A percentile compares a stretch with the other conserved stretches of the same genome.
phyloP scores from a whole-genome alignment of 2,888 invertebrate species.

The Drosophila heteroneura region DNA sequence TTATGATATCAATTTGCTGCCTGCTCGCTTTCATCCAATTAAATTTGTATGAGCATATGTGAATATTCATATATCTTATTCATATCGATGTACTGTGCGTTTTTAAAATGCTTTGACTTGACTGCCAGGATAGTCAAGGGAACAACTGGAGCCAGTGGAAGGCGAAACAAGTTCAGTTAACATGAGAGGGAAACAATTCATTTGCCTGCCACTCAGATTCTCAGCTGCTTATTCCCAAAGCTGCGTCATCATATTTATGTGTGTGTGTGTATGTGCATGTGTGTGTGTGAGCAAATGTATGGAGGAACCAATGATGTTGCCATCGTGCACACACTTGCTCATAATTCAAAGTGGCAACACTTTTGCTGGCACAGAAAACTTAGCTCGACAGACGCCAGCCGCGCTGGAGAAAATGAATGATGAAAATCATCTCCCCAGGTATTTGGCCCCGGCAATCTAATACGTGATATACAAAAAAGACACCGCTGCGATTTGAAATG shows the following conservation, averaged over 20 bases:
- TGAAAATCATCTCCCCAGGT: conserved; percentile 72
- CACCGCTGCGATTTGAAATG: conserved; percentile 39
- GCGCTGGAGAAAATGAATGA: conserved; percentile 69
- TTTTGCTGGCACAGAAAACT: conserved; percentile 57
- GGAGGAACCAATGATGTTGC: conserved; percentile 18
- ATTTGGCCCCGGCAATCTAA: conserved; percentile 62
- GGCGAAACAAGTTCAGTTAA: conserved; percentile 40
- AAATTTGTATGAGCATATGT: conserved; percentile 34
- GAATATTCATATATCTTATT: conserved; percentile 60
- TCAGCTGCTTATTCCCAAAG: conserved; percentile 67
- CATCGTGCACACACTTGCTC: conserved; percentile 45
- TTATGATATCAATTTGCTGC: conserved; percentile 17
- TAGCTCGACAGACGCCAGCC: conserved; percentile 37
- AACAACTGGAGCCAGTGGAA: conserved; percentile 5
- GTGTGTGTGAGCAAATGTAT: conserved; percentile 1
- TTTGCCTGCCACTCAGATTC: conserved; percentile 63
- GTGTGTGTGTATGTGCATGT: conserved; percentile 10
- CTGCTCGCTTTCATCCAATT: conserved; percentile 43
- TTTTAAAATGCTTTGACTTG: conserved; percentile 59
- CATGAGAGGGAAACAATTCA: conserved; percentile 56
- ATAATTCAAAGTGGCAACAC: conserved; percentile 72
- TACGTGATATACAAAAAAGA: conserved; percentile 44
- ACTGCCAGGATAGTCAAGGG: not conserved
- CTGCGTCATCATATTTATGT: conserved; percentile 53
- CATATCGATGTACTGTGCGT: conserved; percentile 46